phyloP scores from a whole-genome alignment of 2,888 invertebrate genomes.

The Drosophila ustulata region DNA sequence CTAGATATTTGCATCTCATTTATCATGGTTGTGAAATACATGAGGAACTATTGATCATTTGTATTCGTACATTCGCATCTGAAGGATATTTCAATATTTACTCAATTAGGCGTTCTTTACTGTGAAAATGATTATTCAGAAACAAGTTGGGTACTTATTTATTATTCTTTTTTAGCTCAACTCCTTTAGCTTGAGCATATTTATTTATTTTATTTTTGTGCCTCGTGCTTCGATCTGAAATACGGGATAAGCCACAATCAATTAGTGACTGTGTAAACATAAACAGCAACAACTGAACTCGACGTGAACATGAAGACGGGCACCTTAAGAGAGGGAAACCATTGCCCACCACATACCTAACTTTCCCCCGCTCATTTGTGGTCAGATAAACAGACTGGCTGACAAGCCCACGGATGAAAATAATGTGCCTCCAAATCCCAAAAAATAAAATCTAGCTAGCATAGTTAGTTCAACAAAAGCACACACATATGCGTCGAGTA shows the following conservation, averaged over 20 bases:
- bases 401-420: slow-evolving; percentile 41
- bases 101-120: no score
- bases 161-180: slow-evolving; percentile 3
- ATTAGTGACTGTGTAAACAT: slow-evolving; percentile 70
- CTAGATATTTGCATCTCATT: neutral
- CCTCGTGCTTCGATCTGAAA: slow-evolving; percentile 68
- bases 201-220: slow-evolving; percentile 29
- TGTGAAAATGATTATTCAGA: neutral
- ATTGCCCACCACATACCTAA: slow-evolving; percentile 22
- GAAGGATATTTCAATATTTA: neutral
- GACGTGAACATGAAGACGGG: slow-evolving; percentile 14
- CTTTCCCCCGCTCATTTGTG: slow-evolving; percentile 30
- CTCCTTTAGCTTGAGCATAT: slow-evolving; percentile 14
- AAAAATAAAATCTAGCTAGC: slow-evolving; percentile 16
- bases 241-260: slow-evolving; percentile 75
- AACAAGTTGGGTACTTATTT: neutral
- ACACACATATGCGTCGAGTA: slow-evolving; percentile 12
- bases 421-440: slow-evolving; percentile 20
- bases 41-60: neutral
- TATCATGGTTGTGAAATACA: neutral
- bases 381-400: slow-evolving; percentile 63
- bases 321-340: slow-evolving; percentile 11
- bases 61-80: neutral
- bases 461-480: slow-evolving; percentile 35
- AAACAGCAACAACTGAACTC: slow-evolving; percentile 24